phyloP scores from a whole-genome alignment of 2,888 invertebrate species.

The Nemoura dubitans region DNA sequence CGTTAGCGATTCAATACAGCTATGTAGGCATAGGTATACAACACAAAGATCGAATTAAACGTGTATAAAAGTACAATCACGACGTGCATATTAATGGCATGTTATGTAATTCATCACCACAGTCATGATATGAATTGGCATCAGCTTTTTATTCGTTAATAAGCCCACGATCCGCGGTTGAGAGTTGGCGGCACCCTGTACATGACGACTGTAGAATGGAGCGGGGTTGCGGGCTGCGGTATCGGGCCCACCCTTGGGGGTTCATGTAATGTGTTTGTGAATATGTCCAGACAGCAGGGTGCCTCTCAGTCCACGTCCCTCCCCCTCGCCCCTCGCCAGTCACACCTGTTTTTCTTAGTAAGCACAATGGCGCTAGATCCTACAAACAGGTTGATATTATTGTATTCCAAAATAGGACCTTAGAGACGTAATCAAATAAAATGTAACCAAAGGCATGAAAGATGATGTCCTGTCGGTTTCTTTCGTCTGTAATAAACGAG shows the following conservation, averaged over 20 bases:
- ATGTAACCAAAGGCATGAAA: neutral
- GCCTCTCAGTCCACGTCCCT: neutral
- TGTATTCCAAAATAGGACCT: constrained; percentile 7
- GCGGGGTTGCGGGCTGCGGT: constrained; percentile 13
- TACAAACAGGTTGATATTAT: neutral
- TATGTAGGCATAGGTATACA: too few species aligned
- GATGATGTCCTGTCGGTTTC: neutral
- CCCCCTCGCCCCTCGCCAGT: neutral
- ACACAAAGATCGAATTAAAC: too few species aligned
- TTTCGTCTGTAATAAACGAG: neutral
- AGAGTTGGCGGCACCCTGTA: neutral
- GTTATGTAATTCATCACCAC: too few species aligned
- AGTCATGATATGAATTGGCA: neutral
- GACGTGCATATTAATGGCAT: too few species aligned
- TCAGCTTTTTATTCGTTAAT: neutral
- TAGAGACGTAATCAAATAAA: constrained; percentile 12
- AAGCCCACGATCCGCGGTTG: neutral
- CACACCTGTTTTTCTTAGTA: neutral
- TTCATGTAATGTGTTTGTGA: constrained; percentile 8
- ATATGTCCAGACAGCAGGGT: constrained; percentile 13
- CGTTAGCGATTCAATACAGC: too few species aligned
- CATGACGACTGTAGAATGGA: neutral
- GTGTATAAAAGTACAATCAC: too few species aligned
- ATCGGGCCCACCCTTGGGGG: neutral
- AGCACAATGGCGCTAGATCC: neutral